phyloP scores from a whole-genome alignment of 2,888 invertebrate species.

The Invenusta paracnida region DNA sequence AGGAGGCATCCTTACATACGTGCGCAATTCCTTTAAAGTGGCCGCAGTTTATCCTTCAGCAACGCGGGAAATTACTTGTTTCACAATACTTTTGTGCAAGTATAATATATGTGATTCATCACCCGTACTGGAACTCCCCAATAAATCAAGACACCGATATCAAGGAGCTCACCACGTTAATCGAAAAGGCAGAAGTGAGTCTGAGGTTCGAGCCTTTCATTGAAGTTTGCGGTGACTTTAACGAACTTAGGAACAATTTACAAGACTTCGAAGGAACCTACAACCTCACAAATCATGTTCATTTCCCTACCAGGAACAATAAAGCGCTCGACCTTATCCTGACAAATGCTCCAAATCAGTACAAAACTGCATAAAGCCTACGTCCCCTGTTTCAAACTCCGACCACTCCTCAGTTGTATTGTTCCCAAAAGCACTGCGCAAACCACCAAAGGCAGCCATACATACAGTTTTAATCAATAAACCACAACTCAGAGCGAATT shows the following conservation, averaged over 20 bases:
- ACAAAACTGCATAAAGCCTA: not conserved
- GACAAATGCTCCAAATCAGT: constrained; percentile 3
- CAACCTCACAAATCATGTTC: not conserved
- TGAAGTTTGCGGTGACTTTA: not conserved
- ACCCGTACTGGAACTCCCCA: not conserved
- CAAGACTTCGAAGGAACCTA: constrained; percentile 1
- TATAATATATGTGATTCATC: not conserved
- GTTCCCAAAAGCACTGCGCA: not conserved
- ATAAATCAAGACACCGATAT: not conserved
- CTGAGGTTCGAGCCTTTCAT: not conserved
- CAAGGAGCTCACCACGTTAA: not conserved
- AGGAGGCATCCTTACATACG: not conserved
- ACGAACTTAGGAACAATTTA: not conserved
- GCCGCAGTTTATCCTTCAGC: not conserved
- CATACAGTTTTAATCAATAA: constrained; percentile 3
- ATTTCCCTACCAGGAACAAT: not conserved
- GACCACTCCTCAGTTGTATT: constrained; percentile 1
- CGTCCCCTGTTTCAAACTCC: not conserved
- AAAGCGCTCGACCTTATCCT: not conserved
- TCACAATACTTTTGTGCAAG: not conserved
- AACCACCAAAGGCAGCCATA: not conserved
- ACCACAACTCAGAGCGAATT: not conserved
- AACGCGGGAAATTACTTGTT: not conserved
- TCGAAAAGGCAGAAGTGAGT: not conserved
- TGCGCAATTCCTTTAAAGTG: not conserved